Evolutionary conservation across 37 sponge, comb jelly and placozoan genomes (phyloP), one percentile per base, ranked within the genome.

Genomic region (Oopsacas minuta): DNA sequence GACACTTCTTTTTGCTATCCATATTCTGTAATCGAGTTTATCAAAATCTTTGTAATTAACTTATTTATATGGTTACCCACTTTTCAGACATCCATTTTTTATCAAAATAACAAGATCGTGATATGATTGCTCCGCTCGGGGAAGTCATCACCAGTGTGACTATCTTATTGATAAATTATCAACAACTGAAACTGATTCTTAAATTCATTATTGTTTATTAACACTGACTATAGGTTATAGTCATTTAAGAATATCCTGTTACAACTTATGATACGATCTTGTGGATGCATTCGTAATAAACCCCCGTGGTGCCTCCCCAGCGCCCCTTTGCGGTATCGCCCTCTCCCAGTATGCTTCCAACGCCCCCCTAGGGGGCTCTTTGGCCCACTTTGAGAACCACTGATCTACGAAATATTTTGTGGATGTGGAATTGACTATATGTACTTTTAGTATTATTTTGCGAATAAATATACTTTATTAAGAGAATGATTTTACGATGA

Each of bases 101-200:
- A 61, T 3, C 32, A 12, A 12, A 15, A 12, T 32, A 61, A 61
- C 7, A 3, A 61, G 1, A 61, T 61, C 22, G 75, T 61, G 75
- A 61, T 61, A 61, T 61, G 75, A 61, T 61, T 61, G 28, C 28
- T 61, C 75, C 28, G 22, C 22, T 61, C 22, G 30, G 75, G 75
- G 75, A 61, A 61, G 75, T 34, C 75, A 61, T 61, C 75, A 61
- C 75, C 75, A 61, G 75, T 61, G 75, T 61, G 28, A 61, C 75
- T 61, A 61, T 61, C 32, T 61, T 61, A 61, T 61, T 61, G 75
- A 61, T 61, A 61, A 61, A 61, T 61, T 61, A 20, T 61, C 75
- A 61, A 12, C 75, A 61, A 61, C 30, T 61, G 7, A 61, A 61
- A 61, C 75, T 61, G 75, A 61, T 61, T 32, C 3, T 17, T 42